Evolutionary conservation across 1,140 invertebrate genomes (phyloP).

Genomic region (Papilio aristodemus): DNA sequence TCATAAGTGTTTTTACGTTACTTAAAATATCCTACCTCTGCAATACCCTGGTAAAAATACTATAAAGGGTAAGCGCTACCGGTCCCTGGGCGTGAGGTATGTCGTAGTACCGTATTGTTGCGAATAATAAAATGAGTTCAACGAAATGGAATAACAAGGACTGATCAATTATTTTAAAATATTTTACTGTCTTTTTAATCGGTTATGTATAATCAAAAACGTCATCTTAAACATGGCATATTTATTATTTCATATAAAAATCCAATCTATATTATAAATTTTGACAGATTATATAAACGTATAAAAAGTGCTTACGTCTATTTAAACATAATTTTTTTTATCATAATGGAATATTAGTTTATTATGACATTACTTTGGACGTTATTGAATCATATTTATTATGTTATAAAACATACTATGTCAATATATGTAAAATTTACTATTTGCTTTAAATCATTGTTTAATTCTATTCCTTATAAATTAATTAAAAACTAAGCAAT

Average conservation of each 20-base stretch:
- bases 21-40: too few species aligned
- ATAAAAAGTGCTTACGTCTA: constrained; percentile 34
- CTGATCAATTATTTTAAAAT: too few species aligned
- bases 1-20: too few species aligned
- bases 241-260: constrained; percentile 51
- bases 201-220: constrained; percentile 12
- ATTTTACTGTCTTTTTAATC: too few species aligned
- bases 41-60: too few species aligned
- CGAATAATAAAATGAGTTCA: too few species aligned
- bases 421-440: not conserved
- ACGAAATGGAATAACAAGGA: too few species aligned
- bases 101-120: too few species aligned
- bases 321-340: constrained; percentile 29
- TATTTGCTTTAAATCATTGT: not conserved
- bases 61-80: too few species aligned
- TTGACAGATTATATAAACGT: constrained; percentile 17
- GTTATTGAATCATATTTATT: constrained; percentile 1
- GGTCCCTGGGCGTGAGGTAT: too few species aligned
- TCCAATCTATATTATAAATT: constrained; percentile 17
- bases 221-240: constrained; percentile 48
- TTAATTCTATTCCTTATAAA: not conserved
- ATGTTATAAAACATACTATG: constrained; percentile 2
- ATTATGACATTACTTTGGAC: constrained; percentile 72
- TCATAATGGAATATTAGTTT: constrained; percentile 37
- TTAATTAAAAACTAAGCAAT: constrained; percentile 7